Evolutionary conservation across 2,797 vertebrate species (phyloP).

Genomic region (Gallinago stenura): DNA sequence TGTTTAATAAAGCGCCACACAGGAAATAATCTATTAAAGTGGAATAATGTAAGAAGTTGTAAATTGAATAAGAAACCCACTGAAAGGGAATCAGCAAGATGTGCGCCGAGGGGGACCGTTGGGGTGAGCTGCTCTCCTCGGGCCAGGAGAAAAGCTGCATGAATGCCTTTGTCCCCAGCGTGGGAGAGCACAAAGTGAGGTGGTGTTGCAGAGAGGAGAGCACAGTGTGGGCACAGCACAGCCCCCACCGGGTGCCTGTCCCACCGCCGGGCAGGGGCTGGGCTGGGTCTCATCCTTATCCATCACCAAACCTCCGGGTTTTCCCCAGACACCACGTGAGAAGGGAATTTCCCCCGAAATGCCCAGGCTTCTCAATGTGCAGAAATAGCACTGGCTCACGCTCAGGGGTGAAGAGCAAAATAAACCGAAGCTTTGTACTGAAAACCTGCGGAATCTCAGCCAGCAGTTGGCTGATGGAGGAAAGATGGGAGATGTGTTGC

Average conservation of each 20-base stretch:
- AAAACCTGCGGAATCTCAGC: background rate
- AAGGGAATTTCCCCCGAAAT: background rate
- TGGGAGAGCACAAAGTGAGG: background rate
- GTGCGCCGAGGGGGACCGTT: rapidly evolving
- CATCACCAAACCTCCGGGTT: rapidly evolving
- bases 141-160: too few species aligned
- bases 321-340: background rate
- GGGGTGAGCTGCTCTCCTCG: background rate
- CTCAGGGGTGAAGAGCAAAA: background rate
- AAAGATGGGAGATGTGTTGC: too few species aligned
- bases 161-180: rapidly evolving
- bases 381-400: rapidly evolving
- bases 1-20: background rate
- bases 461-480: rapidly evolving
- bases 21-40: background rate
- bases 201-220: background rate
- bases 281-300: background rate
- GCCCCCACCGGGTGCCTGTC: rapidly evolving
- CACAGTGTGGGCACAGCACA: too few species aligned
- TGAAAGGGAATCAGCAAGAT: background rate
- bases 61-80: background rate
- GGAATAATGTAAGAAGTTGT: background rate
- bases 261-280: rapidly evolving
- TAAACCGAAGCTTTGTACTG: rapidly evolving
- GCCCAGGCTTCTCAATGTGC: background rate